Conservation (phyloP, 2,888 invertebrate genomes). For the Caenorhabditis imperialis region DNA sequence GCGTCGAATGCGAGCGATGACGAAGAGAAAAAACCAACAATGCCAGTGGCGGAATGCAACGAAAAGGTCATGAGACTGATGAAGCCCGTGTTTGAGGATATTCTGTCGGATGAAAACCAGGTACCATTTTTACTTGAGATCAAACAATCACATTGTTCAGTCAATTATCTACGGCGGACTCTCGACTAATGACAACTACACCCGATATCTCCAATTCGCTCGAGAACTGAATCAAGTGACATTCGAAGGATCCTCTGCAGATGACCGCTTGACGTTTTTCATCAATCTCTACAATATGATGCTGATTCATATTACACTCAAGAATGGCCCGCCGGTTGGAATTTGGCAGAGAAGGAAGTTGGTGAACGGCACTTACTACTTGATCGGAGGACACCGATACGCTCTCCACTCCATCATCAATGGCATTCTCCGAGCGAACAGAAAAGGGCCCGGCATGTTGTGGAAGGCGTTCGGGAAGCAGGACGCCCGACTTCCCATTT, state of each 20-base stretch:
- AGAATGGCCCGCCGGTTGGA: slow-evolving; percentile 79
- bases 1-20: slow-evolving; percentile 11
- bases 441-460: slow-evolving; percentile 79
- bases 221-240: slow-evolving; percentile 78
- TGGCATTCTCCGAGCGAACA: slow-evolving; percentile 80
- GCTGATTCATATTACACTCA: slow-evolving; percentile 80
- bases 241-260: slow-evolving; percentile 51
- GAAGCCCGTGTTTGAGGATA: slow-evolving; percentile 78
- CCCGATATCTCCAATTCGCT: slow-evolving; percentile 77
- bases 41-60: slow-evolving; percentile 77
- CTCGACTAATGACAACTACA: slow-evolving; percentile 78
- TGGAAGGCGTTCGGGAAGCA: slow-evolving; percentile 79
- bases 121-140: too few species aligned
- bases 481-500: slow-evolving; percentile 79
- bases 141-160: too few species aligned
- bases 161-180: slow-evolving; percentile 79
- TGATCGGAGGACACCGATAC: slow-evolving; percentile 80
- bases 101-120: slow-evolving; percentile 78
- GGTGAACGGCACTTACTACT: slow-evolving; percentile 80
- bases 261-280: slow-evolving; percentile 80
- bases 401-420: slow-evolving; percentile 81
- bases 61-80: slow-evolving; percentile 78
- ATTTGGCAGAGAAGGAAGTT: slow-evolving; percentile 80
- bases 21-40: slow-evolving; percentile 4
- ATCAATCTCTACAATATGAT: slow-evolving; percentile 81